These are phyloP conservation scores for Diadumene lineata DNA, from an alignment of 92 coral and sea anemone species.

Conservation along the genomic window DNA sequence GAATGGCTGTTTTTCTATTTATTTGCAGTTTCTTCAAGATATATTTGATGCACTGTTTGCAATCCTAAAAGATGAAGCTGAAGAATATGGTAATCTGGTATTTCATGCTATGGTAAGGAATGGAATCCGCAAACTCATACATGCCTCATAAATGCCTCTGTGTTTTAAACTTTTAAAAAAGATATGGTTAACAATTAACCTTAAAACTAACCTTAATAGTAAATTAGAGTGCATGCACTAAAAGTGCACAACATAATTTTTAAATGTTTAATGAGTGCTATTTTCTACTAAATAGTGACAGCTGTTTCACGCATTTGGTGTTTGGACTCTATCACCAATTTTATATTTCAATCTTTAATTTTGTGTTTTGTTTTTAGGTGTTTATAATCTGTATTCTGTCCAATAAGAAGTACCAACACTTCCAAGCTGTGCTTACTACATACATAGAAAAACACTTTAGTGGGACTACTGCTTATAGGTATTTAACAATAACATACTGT, in stretches of 20 bases:
- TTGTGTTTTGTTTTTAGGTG: conserved; percentile 49
- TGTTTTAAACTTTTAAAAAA: too few species aligned
- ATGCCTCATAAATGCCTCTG: not conserved
- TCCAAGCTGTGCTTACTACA: conserved; percentile 87
- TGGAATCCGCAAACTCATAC: not conserved
- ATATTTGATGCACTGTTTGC: conserved; percentile 94
- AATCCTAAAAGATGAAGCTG: conserved; percentile 82
- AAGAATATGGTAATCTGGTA: conserved; percentile 83
- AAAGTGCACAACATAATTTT: too few species aligned
- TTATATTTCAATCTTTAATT: too few species aligned
- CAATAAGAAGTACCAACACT: conserved; percentile 91
- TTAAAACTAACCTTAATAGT: too few species aligned
- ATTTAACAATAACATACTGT: too few species aligned
- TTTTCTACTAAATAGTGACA: too few species aligned
- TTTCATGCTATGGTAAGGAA: conserved; percentile 91
- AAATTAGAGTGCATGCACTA: too few species aligned
- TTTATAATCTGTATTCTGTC: conserved; percentile 86
- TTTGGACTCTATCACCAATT: too few species aligned
- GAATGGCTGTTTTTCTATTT: too few species aligned
- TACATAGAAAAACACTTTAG: conserved; percentile 96
- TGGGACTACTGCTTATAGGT: conserved; percentile 90
- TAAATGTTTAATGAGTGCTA: too few species aligned
- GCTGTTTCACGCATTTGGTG: too few species aligned
- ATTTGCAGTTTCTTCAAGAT: conserved; percentile 91
- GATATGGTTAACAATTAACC: too few species aligned